phyloP scores from a whole-genome alignment of 2,113 vertebrate species.

The Emydura subglobosa region DNA sequence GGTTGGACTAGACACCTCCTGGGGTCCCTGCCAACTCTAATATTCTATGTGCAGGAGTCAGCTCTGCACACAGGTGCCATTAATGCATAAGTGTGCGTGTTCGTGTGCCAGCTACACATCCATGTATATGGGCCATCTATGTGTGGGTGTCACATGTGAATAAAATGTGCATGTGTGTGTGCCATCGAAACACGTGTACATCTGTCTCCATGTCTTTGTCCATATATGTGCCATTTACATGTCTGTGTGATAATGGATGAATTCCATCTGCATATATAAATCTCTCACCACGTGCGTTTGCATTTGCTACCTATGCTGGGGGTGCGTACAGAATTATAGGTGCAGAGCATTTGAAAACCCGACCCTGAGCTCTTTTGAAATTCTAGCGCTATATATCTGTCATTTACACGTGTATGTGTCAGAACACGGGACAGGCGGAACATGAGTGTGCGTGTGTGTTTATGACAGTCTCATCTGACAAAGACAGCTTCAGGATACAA shows the following conservation, averaged over 20 bases:
- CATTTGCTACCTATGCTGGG: background rate
- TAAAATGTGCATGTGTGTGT: background rate
- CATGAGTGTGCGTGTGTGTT: background rate
- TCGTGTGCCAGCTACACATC: background rate
- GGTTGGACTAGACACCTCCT: too few species aligned
- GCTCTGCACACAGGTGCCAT: too few species aligned
- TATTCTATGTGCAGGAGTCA: too few species aligned
- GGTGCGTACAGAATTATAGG: background rate
- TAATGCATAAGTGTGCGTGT: background rate
- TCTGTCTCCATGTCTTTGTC: background rate
- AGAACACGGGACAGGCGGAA: background rate
- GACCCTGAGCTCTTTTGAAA: background rate
- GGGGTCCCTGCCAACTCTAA: too few species aligned
- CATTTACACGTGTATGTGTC: too few species aligned
- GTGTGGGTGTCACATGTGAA: background rate
- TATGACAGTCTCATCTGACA: background rate
- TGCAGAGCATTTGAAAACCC: background rate
- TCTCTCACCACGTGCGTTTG: accelerated
- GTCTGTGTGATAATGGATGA: background rate
- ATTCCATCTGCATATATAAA: background rate
- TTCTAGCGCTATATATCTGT: background rate
- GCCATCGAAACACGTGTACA: background rate
- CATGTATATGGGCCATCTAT: background rate
- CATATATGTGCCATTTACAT: background rate
- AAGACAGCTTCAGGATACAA: background rate